Conservation (phyloP, 2,797 vertebrate genomes). For the Hypotaenidia okinawae region DNA sequence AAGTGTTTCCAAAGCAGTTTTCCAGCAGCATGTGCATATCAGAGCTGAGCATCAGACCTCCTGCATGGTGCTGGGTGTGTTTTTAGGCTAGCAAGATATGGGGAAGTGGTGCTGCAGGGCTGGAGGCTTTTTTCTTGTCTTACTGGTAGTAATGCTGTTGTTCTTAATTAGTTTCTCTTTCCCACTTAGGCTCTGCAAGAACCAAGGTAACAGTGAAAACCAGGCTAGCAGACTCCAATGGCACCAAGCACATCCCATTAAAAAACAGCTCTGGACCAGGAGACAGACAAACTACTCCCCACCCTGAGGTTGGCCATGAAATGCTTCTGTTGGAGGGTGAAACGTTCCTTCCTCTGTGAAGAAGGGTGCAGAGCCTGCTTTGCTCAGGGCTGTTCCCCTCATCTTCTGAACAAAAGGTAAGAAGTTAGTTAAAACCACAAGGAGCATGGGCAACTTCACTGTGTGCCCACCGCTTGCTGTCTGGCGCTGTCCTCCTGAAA, state of each 20-base stretch:
- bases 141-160: background rate
- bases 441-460: background rate
- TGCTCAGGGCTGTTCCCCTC: background rate
- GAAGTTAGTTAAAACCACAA: background rate
- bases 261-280: background rate
- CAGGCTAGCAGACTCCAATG: background rate
- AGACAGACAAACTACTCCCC: background rate
- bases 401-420: constrained; percentile 1
- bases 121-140: background rate
- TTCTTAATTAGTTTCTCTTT: background rate
- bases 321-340: background rate
- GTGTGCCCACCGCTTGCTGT: background rate
- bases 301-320: background rate
- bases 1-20: background rate
- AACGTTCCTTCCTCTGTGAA: background rate
- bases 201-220: background rate
- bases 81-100: background rate
- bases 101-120: background rate
- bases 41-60: background rate
- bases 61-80: background rate
- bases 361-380: background rate
- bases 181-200: background rate
- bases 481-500: background rate
- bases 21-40: background rate
- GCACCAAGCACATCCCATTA: rapidly evolving